phyloP scores from a whole-genome alignment of 2,797 vertebrate species.

The Eulemur albifrons region DNA sequence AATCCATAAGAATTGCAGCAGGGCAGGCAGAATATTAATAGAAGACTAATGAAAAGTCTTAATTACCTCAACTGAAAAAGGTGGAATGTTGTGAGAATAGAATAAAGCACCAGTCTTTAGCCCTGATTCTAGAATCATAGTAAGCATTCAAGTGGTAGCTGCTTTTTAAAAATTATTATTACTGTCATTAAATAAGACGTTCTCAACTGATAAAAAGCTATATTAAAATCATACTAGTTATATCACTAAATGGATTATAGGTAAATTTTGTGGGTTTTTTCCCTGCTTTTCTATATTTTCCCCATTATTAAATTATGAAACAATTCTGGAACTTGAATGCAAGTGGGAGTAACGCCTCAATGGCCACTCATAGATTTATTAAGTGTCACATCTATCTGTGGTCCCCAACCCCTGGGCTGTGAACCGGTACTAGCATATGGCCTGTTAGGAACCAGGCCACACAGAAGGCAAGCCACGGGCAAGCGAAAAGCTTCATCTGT shows the following conservation, averaged over 20 bases:
- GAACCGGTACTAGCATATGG: no score
- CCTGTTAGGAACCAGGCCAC: no score
- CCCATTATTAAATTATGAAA: slow-evolving; percentile 7
- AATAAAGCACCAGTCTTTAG: background rate
- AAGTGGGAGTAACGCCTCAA: background rate
- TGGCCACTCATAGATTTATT: background rate
- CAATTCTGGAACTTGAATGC: background rate
- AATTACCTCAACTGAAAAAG: slow-evolving; percentile 2
- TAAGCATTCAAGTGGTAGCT: background rate
- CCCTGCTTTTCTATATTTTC: background rate
- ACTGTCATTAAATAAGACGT: background rate
- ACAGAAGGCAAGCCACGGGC: no score
- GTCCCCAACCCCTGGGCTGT: no score
- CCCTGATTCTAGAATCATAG: background rate
- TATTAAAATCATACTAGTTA: background rate
- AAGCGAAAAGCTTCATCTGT: no score
- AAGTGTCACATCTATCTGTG: background rate
- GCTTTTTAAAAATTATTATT: background rate
- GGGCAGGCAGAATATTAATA: background rate
- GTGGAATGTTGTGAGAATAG: background rate
- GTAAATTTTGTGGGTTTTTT: background rate
- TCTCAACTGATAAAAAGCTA: background rate
- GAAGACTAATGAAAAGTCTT: background rate
- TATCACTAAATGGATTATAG: background rate
- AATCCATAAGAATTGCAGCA: background rate